A percentile compares a stretch with the other conserved stretches of the same genome.
Evolutionary conservation across 2,888 invertebrate genomes (phyloP).

Genomic region (Lithophane ornitopus): DNA sequence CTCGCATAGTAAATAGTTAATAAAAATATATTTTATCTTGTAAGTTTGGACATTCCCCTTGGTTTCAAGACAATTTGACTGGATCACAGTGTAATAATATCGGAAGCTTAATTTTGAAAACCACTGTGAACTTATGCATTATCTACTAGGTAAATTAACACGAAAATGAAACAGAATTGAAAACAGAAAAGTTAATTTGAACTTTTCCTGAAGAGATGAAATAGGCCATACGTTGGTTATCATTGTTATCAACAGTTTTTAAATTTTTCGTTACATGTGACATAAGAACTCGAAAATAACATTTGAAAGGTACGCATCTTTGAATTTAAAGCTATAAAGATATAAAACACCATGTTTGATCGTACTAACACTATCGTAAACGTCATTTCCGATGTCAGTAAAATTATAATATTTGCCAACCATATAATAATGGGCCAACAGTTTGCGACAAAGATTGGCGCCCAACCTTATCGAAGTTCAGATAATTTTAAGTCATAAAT

Average conservation of each 20-base stretch:
- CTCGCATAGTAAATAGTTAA: constrained; percentile 1
- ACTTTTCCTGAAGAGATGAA: not conserved
- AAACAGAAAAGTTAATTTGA: not conserved
- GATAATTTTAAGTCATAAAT: constrained; percentile 53
- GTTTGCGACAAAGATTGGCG: constrained; percentile 38
- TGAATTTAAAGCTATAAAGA: constrained; percentile 16
- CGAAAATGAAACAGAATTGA: not conserved
- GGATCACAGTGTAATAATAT: too few species aligned
- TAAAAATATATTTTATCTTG: not conserved
- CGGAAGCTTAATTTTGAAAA: not conserved
- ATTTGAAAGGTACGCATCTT: not conserved
- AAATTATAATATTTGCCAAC: constrained; percentile 59
- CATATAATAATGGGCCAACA: constrained; percentile 39
- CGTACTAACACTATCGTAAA: constrained; percentile 23
- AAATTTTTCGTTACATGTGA: not conserved
- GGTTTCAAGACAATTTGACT: not conserved
- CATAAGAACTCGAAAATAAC: not conserved
- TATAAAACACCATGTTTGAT: constrained; percentile 9
- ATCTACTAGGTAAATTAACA: not conserved
- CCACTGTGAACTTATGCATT: not conserved
- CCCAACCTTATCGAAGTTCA: constrained; percentile 41
- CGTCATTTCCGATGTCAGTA: constrained; percentile 65
- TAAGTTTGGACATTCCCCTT: not conserved
- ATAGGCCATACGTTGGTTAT: not conserved
- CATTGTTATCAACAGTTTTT: not conserved